Evolutionary conservation across 1,140 invertebrate genomes (phyloP).

Genomic region (Dendroctonus ponderosae): DNA sequence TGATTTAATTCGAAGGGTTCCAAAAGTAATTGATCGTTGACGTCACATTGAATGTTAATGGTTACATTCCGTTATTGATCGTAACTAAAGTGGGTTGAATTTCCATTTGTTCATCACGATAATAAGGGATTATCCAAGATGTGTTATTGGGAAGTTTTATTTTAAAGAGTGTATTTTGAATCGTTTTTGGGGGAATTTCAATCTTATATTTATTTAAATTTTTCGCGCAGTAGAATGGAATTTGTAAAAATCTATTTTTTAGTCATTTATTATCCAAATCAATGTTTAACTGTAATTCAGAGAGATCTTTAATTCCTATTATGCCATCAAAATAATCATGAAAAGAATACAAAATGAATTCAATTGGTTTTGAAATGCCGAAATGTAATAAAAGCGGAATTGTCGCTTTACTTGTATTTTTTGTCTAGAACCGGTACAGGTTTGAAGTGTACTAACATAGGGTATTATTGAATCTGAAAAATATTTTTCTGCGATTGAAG

Average conservation of each 20-base stretch:
- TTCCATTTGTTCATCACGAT: not conserved
- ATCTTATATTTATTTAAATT: constrained; percentile 10
- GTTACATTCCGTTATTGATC: too few relatives aligned
- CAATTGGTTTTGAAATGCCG: constrained; percentile 1
- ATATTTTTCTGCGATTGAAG: constrained; percentile 34
- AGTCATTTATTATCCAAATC: constrained; percentile 20
- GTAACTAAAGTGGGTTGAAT: too few relatives aligned
- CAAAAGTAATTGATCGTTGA: not conserved
- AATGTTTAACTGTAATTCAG: constrained; percentile 27
- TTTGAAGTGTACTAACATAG: constrained; percentile 13
- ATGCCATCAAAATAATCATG: constrained; percentile 40
- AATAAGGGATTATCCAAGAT: constrained; percentile 4
- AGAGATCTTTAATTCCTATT: constrained; percentile 31
- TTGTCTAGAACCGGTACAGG: constrained; percentile 23
- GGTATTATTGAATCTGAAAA: constrained; percentile 25
- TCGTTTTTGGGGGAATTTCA: constrained; percentile 4
- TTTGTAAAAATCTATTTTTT: constrained; percentile 20
- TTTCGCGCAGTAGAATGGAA: constrained; percentile 18
- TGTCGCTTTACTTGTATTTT: constrained; percentile 24
- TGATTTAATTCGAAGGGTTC: not conserved
- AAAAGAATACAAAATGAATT: constrained; percentile 33
- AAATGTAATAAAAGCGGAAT: constrained; percentile 33
- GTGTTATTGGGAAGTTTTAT: not conserved
- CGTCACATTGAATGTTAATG: not conserved
- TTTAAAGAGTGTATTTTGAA: not conserved